Base-by-base conservation (phyloP, 2,113 vertebrate genomes). In the Carassius carassius region DNA sequence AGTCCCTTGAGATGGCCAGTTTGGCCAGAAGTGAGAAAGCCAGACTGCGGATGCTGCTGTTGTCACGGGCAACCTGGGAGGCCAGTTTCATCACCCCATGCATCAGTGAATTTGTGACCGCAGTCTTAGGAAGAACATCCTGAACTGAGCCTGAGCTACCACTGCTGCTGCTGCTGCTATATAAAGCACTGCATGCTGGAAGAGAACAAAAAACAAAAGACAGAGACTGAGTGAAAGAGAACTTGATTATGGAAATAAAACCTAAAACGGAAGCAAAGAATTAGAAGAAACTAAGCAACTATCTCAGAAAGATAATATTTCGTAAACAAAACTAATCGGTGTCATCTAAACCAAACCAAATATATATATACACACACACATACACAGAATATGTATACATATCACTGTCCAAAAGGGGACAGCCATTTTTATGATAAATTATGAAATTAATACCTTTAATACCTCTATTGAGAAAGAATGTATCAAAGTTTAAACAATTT, bases 21-120 rank as follows among this genome's bases (percentile, higher is more conserved):
- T 99, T 99, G n/a, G 97, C 93, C 70, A 99, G 93, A 37, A 99
- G 94, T 89, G 92, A 92, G 87, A 99, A 98, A 37, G 94, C 92
- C 17, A 94, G 90, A 35, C 93, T 95, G 91, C 98, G 97, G 82
- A 95, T 75, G 2, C 87, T 54, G 85, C 90, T 88, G 90, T 91
- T 96, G 87, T 96, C 96, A 0, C 92, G 87, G 19, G 96, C 89
- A 54, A 93, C 78, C 81, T 95, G 95, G 8, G 95, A 94, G 69
- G 96, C 96, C 91, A 98, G 81, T 92, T 95, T 98, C 92, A 99
- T 94, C 89, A 98, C 79, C 11, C 87, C 94, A 62, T 96, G 94
- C 94, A 98, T 95, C 90, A 98, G 90, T 3, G 96, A 96, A 92
- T 84, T 94, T 37, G 93, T 89, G 60, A 90, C 54, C 85, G 92